Conservation (phyloP, 2,797 vertebrate species). For the Cyprinodon diabolis region DNA sequence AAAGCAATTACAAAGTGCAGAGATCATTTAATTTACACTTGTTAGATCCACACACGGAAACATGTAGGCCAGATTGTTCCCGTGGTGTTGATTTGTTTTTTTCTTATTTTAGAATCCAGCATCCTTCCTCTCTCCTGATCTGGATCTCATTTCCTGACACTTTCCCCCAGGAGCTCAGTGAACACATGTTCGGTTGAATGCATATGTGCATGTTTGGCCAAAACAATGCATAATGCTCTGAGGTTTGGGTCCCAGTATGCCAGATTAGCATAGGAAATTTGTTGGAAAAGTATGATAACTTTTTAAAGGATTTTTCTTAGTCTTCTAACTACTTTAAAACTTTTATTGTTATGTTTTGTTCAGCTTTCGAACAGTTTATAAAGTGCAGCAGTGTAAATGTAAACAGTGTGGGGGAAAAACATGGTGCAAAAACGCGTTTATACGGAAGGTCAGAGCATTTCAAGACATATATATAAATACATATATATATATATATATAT, state of each 20-base stretch:
- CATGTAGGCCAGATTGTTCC: constrained; percentile 30
- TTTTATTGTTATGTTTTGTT: no score
- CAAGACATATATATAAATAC: no score
- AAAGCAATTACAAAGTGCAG: constrained; percentile 55
- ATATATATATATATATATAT: no score
- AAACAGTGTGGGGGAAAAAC: no score
- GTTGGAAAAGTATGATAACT: background rate
- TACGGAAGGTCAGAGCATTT: no score
- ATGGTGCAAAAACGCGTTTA: no score
- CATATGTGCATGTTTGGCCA: constrained; percentile 27
- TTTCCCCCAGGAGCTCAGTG: constrained; percentile 35
- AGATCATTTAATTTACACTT: constrained; percentile 59
- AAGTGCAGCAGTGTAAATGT: no score
- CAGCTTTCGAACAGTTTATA: no score
- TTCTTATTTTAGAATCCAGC: constrained; percentile 62
- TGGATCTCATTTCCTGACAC: constrained; percentile 70
- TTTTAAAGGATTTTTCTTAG: background rate
- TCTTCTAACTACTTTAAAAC: background rate
- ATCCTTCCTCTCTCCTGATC: constrained; percentile 59
- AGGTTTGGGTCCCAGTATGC: constrained; percentile 26
- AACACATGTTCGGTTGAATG: constrained; percentile 11
- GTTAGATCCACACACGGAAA: constrained; percentile 18
- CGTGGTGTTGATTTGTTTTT: constrained; percentile 67
- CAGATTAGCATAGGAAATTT: constrained; percentile 19
- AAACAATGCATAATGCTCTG: background rate